Conservation (phyloP, 1,140 invertebrate species). For the Camponotus vicinus region DNA sequence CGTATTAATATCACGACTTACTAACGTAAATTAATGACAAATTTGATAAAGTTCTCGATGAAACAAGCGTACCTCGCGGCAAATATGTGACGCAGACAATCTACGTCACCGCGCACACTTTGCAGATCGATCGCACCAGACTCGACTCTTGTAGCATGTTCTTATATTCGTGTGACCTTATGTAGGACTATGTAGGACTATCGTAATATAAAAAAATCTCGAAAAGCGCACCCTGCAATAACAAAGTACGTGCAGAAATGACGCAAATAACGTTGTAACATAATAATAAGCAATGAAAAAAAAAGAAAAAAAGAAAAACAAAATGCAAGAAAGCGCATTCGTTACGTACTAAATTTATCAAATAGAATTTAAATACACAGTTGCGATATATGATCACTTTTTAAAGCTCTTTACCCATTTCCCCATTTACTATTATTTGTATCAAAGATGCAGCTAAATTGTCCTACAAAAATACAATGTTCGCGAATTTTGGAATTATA, state of each 20-base stretch:
- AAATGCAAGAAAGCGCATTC: background rate
- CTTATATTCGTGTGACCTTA: slow-evolving; percentile 29
- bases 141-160: slow-evolving; percentile 23
- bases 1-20: slow-evolving; percentile 41
- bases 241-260: background rate
- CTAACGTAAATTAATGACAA: slow-evolving; percentile 25
- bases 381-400: background rate
- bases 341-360: background rate
- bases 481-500: background rate
- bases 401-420: background rate
- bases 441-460: background rate
- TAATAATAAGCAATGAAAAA: background rate
- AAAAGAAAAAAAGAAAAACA: background rate
- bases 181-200: background rate
- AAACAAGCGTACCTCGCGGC: background rate
- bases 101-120: slow-evolving; percentile 57
- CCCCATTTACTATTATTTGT: background rate
- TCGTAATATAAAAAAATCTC: background rate
- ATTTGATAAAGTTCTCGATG: slow-evolving; percentile 14
- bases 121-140: slow-evolving; percentile 54
- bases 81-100: slow-evolving; percentile 50
- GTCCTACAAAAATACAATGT: background rate
- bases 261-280: no score
- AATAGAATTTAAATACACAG: background rate
- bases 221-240: background rate